Evolutionary conservation across 1,140 invertebrate genomes (phyloP).

Genomic region (Sminthurides bifidus): DNA sequence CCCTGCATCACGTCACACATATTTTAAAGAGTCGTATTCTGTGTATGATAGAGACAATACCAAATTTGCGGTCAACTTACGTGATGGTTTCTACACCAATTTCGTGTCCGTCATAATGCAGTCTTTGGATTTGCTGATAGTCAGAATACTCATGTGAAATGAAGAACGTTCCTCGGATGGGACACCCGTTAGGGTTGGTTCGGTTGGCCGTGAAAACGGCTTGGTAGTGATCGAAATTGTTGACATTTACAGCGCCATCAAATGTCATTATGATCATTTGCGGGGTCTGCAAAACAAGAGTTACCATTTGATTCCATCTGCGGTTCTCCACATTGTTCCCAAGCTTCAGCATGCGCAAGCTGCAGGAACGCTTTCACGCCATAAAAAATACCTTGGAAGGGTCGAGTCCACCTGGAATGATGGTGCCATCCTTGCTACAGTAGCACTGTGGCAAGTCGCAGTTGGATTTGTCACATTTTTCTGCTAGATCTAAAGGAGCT

Average conservation of each 20-base stretch:
- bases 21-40: no score
- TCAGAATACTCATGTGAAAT: slow-evolving; percentile 89
- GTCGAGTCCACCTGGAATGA: slow-evolving; percentile 67
- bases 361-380: background rate
- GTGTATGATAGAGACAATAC: no score
- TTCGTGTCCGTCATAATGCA: slow-evolving; percentile 80
- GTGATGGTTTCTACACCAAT: slow-evolving; percentile 82
- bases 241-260: slow-evolving; percentile 82
- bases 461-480: slow-evolving; percentile 58
- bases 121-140: slow-evolving; percentile 78
- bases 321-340: no score
- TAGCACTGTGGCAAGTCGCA: slow-evolving; percentile 83
- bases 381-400: slow-evolving; percentile 52
- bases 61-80: slow-evolving; percentile 40
- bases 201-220: slow-evolving; percentile 66
- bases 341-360: no score
- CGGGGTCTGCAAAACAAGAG: slow-evolving; percentile 54
- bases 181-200: slow-evolving; percentile 78
- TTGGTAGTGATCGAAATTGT: slow-evolving; percentile 79
- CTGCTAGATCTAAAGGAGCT: slow-evolving; percentile 60
- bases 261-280: slow-evolving; percentile 90
- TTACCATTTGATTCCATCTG: no score
- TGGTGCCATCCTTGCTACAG: slow-evolving; percentile 80
- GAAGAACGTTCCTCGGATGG: slow-evolving; percentile 84
- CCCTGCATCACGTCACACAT: no score